Conservation (phyloP, 1,140 invertebrate genomes). For the Brachionus koreanus region DNA sequence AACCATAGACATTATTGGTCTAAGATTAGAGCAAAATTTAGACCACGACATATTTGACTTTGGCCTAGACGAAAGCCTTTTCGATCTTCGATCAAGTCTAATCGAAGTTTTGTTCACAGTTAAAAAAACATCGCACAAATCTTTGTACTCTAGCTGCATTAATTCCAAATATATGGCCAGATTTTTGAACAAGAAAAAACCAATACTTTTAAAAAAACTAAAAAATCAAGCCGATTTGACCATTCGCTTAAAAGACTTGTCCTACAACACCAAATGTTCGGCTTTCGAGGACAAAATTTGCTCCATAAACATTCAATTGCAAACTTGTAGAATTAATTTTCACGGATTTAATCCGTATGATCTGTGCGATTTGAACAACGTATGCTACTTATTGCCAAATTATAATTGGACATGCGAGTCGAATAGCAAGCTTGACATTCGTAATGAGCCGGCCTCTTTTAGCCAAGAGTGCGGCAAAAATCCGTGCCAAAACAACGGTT, state of each 20-base stretch:
- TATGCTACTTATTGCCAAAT: not conserved
- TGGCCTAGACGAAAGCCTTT: not conserved
- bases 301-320: not conserved
- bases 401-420: not conserved
- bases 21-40: not conserved
- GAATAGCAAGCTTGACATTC: not conserved
- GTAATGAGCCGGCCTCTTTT: not conserved
- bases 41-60: slow-evolving; percentile 4
- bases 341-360: not conserved
- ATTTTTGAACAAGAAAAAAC: slow-evolving; percentile 21
- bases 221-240: not conserved
- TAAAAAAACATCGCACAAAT: not conserved
- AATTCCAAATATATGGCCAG: slow-evolving; percentile 16
- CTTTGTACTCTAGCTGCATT: not conserved
- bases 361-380: not conserved
- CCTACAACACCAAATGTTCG: not conserved
- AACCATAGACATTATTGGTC: not conserved
- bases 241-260: not conserved
- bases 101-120: slow-evolving; percentile 13
- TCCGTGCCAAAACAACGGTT: slow-evolving; percentile 19
- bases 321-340: not conserved
- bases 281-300: not conserved
- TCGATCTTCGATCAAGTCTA: not conserved
- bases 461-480: slow-evolving; percentile 7
- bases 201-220: not conserved